Evolutionary conservation across 2,113 vertebrate species (phyloP).

Genomic region (Hypanus sabinus): DNA sequence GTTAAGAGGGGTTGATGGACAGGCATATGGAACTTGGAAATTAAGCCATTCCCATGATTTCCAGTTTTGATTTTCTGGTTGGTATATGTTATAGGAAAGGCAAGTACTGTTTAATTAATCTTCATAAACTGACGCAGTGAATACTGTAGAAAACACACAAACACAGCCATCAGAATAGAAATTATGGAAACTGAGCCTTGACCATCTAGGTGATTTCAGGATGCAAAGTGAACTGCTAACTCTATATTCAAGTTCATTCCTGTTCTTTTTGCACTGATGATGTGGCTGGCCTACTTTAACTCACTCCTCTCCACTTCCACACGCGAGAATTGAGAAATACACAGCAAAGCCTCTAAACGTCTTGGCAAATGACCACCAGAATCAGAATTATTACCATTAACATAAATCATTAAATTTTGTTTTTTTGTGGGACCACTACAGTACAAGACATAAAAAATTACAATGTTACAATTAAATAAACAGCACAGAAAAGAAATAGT

Average conservation of each 20-base stretch:
- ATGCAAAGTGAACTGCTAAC: neutral
- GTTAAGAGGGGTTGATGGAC: no score
- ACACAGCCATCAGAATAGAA: neutral
- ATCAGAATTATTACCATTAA: no score
- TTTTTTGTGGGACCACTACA: no score
- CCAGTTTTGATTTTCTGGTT: neutral
- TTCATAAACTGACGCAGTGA: neutral
- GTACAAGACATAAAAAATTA: no score
- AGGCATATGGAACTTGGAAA: neutral
- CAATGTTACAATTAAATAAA: no score
- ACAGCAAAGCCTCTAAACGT: neutral
- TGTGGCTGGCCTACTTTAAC: neutral
- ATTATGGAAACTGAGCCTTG: neutral
- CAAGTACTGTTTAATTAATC: neutral
- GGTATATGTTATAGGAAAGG: neutral
- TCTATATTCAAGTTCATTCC: neutral
- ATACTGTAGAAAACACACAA: no score
- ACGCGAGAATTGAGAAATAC: neutral
- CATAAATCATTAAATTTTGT: no score
- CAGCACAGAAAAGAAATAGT: no score
- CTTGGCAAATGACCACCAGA: neutral
- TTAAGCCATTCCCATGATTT: neutral
- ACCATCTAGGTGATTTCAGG: no score
- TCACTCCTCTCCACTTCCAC: neutral
- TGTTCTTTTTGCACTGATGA: neutral